phyloP scores from a whole-genome alignment of 92 coral and sea anemone species.

The Parazoanthus swiftii region DNA sequence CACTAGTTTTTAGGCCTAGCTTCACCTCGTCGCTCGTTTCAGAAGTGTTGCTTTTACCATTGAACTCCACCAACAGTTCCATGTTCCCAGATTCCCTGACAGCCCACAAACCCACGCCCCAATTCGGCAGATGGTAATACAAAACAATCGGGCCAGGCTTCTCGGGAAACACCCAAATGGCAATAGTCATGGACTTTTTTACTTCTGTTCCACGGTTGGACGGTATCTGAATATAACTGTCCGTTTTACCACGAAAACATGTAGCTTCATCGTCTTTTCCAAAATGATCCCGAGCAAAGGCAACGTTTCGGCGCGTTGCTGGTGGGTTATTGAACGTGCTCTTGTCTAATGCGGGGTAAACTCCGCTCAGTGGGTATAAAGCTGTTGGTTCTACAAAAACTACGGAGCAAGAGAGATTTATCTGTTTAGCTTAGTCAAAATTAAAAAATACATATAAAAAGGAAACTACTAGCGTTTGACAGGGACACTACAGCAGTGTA shows the following conservation, averaged over 20 bases:
- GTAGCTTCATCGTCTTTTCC: slow-evolving; percentile 22
- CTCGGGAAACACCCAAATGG: slow-evolving; percentile 28
- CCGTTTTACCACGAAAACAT: not conserved
- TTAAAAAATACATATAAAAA: no score
- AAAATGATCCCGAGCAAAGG: slow-evolving; percentile 6
- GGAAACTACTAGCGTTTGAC: no score
- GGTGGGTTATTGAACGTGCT: not conserved
- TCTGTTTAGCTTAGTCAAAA: no score
- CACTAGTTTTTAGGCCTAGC: not conserved
- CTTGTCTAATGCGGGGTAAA: not conserved
- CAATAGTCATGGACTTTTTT: not conserved
- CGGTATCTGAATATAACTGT: slow-evolving; percentile 1
- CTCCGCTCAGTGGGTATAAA: not conserved
- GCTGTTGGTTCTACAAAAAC: not conserved
- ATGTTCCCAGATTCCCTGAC: not conserved
- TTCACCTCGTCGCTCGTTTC: no score
- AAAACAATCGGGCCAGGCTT: not conserved
- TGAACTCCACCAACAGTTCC: not conserved
- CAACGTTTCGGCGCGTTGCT: not conserved
- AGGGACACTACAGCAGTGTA: no score
- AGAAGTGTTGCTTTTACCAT: not conserved
- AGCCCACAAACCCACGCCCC: slow-evolving; percentile 13
- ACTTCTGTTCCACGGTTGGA: slow-evolving; percentile 3
- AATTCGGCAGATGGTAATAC: not conserved
- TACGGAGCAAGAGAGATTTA: not conserved